Percentiles rank a stretch among this genome's conserved stretches.
Conservation (phyloP, 1,140 invertebrate species). For the Phenacoccus solenopsis region DNA sequence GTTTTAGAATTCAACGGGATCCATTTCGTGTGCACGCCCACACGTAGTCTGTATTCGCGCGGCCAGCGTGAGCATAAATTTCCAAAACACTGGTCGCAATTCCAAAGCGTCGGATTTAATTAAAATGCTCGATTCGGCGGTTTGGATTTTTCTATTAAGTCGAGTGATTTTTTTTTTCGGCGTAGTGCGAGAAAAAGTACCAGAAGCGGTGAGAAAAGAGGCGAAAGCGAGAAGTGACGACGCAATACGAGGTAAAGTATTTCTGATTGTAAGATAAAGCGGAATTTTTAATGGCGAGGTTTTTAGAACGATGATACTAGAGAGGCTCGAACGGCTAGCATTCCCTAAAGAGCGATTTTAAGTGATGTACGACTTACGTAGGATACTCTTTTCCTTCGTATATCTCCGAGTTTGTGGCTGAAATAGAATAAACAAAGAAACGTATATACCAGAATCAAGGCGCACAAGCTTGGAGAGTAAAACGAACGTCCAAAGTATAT, state of each 20-base stretch:
- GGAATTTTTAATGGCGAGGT: background rate
- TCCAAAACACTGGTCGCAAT: background rate
- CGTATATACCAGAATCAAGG: background rate
- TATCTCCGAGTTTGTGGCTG: background rate
- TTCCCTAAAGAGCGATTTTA: background rate
- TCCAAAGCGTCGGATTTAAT: background rate
- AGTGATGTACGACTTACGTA: conserved; percentile 1
- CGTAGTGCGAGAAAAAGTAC: background rate
- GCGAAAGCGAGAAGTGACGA: too few species aligned
- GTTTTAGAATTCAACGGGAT: background rate
- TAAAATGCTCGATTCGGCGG: background rate
- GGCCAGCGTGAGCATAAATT: background rate
- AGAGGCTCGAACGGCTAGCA: background rate
- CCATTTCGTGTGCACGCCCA: background rate
- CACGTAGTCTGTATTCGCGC: background rate
- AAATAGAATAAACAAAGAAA: background rate
- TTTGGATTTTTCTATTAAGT: too few species aligned
- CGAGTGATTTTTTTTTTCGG: background rate
- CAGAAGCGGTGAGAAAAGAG: background rate
- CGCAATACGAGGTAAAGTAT: background rate
- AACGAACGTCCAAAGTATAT: background rate
- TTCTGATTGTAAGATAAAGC: background rate
- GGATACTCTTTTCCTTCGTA: background rate
- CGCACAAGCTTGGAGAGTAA: background rate
- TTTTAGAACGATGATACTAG: conserved; percentile 2